Conservation (phyloP, 1,140 invertebrate genomes). For the Samia ricini region DNA sequence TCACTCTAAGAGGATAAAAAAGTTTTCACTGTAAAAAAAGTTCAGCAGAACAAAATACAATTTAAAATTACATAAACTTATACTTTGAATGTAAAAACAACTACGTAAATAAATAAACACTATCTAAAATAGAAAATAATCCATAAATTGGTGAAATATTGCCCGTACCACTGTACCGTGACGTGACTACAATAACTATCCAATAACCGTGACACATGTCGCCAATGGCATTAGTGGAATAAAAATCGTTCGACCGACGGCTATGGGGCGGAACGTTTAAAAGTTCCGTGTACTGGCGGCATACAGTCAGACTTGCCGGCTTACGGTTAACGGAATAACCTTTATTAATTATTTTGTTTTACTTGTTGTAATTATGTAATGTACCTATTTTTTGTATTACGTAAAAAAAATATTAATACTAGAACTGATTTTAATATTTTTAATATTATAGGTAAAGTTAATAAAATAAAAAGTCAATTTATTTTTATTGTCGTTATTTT, state of each 20-base stretch:
- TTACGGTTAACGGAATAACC: neutral
- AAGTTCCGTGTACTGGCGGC: constrained; percentile 1
- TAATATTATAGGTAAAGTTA: no score
- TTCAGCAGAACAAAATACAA: no score
- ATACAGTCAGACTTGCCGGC: constrained; percentile 7
- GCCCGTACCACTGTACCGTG: constrained; percentile 15
- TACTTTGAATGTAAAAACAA: neutral
- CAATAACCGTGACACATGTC: constrained; percentile 39
- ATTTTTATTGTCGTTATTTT: no score
- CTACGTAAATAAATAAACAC: neutral
- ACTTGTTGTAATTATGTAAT: no score
- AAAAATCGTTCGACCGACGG: constrained; percentile 25
- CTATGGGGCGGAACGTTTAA: constrained; percentile 21
- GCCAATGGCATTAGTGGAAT: constrained; percentile 30
- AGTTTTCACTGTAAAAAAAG: no score
- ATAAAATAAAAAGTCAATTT: no score
- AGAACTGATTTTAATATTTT: no score
- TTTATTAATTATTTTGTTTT: neutral
- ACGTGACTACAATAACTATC: constrained; percentile 22
- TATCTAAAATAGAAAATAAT: neutral
- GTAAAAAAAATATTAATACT: no score
- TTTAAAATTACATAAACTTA: neutral
- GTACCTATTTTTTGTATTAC: no score
- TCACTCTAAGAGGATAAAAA: no score
- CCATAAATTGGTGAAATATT: neutral